phyloP scores from a whole-genome alignment of 2,888 invertebrate genomes.

The Torymus tubicola region DNA sequence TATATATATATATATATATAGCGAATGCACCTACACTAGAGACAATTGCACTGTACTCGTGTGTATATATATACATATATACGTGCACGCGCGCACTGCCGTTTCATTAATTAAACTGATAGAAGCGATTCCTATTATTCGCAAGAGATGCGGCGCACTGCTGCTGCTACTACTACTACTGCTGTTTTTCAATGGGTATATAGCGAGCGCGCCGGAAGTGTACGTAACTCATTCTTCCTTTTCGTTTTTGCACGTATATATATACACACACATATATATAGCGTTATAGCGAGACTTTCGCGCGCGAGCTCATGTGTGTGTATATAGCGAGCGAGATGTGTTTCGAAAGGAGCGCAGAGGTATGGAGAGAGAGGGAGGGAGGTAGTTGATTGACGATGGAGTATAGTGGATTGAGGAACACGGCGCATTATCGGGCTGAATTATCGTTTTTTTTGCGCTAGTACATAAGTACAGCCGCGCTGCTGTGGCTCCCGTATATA shows the following conservation, averaged over 20 bases:
- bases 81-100: constrained; percentile 11
- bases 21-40: neutral
- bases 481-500: neutral
- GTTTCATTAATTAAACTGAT: constrained; percentile 56
- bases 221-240: constrained; percentile 52
- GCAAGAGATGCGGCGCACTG: constrained; percentile 7
- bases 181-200: constrained; percentile 29
- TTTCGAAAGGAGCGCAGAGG: constrained; percentile 30
- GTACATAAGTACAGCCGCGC: too few relatives aligned
- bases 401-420: constrained; percentile 5
- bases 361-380: too few relatives aligned
- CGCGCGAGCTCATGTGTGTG: neutral
- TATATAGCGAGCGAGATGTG: neutral
- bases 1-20: neutral
- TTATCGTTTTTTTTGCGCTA: constrained; percentile 2
- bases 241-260: constrained; percentile 16
- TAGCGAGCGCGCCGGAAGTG: constrained; percentile 40
- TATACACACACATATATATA: constrained; percentile 1
- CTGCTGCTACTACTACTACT: too few relatives aligned
- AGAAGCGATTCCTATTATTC: constrained; percentile 50
- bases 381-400: constrained; percentile 3
- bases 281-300: neutral
- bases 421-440: constrained; percentile 10
- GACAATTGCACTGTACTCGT: constrained; percentile 29
- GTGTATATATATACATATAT: neutral